A percentile compares a stretch with the other conserved stretches of the same genome.
phyloP scores from a whole-genome alignment of 2,113 vertebrate genomes.

The Thalassoma bifasciatum region DNA sequence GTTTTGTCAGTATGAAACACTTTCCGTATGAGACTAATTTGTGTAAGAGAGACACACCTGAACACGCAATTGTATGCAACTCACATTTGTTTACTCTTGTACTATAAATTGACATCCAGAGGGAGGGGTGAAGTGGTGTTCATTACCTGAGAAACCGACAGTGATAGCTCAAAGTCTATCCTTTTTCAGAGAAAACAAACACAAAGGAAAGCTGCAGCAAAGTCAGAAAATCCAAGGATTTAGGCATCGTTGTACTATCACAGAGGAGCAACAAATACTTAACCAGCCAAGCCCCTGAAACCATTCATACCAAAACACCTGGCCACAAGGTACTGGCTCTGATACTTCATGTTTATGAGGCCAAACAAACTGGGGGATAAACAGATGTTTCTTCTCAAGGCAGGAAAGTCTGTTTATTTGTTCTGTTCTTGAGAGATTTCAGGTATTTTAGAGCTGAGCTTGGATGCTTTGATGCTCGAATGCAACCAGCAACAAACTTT shows the following conservation, averaged over 20 bases:
- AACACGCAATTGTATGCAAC: background rate
- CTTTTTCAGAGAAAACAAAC: too few species aligned
- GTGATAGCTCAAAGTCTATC: background rate
- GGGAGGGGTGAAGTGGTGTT: conserved; percentile 17
- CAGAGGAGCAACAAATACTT: conserved; percentile 21
- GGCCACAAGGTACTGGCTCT: conserved; percentile 1
- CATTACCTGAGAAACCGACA: background rate
- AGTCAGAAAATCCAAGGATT: background rate
- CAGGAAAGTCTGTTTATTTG: background rate
- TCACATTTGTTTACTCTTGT: background rate
- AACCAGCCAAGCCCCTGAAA: background rate
- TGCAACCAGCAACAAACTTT: background rate
- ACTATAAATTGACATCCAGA: background rate
- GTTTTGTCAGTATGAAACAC: background rate
- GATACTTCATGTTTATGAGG: background rate
- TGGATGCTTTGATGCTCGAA: background rate
- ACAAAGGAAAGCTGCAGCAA: conserved; percentile 4
- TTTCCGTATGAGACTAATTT: background rate
- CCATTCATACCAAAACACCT: background rate
- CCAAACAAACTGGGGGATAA: background rate
- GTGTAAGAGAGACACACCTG: background rate
- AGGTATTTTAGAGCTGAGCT: background rate
- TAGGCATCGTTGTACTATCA: background rate
- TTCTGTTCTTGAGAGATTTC: background rate
- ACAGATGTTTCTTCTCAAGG: background rate